These are phyloP conservation scores for Potamarius usumacintae DNA, from an alignment of 2,113 vertebrate species.

Conservation along the genomic window DNA sequence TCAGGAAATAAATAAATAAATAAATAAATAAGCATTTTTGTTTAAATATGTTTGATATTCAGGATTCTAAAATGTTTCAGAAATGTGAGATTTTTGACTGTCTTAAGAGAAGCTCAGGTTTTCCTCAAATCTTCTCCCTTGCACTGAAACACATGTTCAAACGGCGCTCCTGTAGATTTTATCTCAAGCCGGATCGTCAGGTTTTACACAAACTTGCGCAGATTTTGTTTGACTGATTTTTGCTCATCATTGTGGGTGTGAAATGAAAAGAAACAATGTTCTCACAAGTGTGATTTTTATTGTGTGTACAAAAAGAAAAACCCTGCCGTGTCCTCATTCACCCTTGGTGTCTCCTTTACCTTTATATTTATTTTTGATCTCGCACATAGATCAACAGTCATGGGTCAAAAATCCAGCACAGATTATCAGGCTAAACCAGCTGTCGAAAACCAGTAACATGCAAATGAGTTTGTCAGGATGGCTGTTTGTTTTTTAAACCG, in stretches of 20 bases:
- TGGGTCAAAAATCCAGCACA: neutral
- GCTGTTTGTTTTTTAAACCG: neutral
- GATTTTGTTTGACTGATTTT: neutral
- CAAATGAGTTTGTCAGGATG: neutral
- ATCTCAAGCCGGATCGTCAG: neutral
- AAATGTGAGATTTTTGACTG: no score
- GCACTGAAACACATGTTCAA: neutral
- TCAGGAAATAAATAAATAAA: neutral
- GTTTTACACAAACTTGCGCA: neutral
- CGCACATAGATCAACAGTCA: neutral
- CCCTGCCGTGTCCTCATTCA: neutral
- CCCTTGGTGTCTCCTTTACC: neutral
- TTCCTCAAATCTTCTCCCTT: neutral
- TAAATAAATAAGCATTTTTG: no score
- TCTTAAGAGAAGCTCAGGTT: no score
- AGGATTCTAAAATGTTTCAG: neutral
- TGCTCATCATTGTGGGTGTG: no score
- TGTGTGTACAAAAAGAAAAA: neutral
- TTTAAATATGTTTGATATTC: neutral
- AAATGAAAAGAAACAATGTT: neutral
- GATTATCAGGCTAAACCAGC: neutral
- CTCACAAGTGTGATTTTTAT: neutral
- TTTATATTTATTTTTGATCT: neutral
- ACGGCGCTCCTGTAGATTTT: neutral
- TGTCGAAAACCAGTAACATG: neutral